Conservation (phyloP, 2,888 invertebrate species). For the Chalcosyrphus nemorum region DNA sequence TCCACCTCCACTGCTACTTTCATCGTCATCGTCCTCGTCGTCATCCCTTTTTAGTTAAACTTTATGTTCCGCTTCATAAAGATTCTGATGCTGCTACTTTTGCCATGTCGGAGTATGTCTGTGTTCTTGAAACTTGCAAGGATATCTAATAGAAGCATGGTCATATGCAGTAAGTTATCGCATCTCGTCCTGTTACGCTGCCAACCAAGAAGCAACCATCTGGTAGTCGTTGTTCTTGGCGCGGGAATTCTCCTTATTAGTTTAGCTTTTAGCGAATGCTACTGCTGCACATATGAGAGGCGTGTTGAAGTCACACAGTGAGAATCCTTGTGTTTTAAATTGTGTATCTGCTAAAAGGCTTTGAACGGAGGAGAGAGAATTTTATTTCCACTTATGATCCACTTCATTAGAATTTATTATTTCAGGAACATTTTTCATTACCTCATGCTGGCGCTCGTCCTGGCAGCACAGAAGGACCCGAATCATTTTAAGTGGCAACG, state of each 20-base stretch:
- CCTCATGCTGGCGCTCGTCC: conserved; percentile 9
- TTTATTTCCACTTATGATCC: conserved; percentile 72
- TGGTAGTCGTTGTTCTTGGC: conserved; percentile 20
- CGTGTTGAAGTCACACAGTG: conserved; percentile 1
- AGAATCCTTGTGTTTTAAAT: conserved; percentile 1
- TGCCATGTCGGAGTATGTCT: neutral
- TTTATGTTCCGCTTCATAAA: conserved; percentile 56
- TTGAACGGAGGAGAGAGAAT: conserved; percentile 19
- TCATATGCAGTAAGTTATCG: conserved; percentile 55
- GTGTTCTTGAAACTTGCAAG: conserved; percentile 17
- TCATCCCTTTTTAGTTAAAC: conserved; percentile 64
- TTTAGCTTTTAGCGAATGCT: conserved; percentile 62
- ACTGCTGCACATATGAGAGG: neutral
- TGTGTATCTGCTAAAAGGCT: conserved; percentile 13
- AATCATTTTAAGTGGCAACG: conserved; percentile 24
- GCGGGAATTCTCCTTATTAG: conserved; percentile 58
- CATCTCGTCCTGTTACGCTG: conserved; percentile 30
- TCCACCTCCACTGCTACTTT: neutral
- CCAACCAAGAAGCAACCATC: conserved; percentile 42
- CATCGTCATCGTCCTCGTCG: neutral
- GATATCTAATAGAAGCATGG: conserved; percentile 49
- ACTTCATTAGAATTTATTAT: conserved; percentile 74
- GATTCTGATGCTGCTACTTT: conserved; percentile 20
- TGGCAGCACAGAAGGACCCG: neutral
- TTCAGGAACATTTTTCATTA: conserved; percentile 65